Percentiles rank a stretch among this genome's conserved stretches.
These are phyloP conservation scores for Epinephelus fuscoguttatus DNA, from an alignment of 2,113 vertebrate genomes.

Conservation along the genomic window DNA sequence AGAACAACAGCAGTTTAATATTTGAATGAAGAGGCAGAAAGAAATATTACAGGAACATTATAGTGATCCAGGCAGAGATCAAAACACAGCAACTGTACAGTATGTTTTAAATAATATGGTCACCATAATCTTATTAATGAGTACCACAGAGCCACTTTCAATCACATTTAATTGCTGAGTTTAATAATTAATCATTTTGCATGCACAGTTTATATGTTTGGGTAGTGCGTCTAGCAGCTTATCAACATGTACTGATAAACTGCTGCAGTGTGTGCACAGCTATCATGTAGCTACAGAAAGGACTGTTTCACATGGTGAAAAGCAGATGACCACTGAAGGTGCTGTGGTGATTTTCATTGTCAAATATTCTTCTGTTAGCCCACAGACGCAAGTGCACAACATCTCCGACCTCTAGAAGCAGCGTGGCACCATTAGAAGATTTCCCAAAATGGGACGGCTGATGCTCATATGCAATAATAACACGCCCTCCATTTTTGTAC, in stretches of 20 bases:
- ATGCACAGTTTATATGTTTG: too few species aligned
- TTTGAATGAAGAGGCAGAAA: not conserved
- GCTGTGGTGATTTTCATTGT: not conserved
- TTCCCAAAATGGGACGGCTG: accelerated
- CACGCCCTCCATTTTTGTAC: conserved; percentile 35
- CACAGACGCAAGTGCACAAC: not conserved
- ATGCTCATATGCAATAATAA: not conserved
- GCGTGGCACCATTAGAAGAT: conserved; percentile 42
- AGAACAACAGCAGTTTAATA: not conserved
- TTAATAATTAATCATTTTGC: too few species aligned
- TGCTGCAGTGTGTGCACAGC: not conserved
- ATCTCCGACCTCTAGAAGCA: conserved; percentile 40
- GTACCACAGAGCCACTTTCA: too few species aligned
- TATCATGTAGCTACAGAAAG: not conserved
- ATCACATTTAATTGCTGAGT: too few species aligned
- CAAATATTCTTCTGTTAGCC: accelerated
- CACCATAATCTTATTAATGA: too few species aligned
- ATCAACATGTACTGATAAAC: not conserved
- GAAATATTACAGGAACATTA: not conserved
- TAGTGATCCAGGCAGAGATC: not conserved
- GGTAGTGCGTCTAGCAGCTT: too few species aligned
- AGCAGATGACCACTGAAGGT: conserved; percentile 63
- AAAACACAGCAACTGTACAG: not conserved
- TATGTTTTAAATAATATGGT: too few species aligned
- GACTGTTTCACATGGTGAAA: conserved; percentile 40